Evolutionary conservation across 2,888 invertebrate species (phyloP), one percentile per base, ranked within the genome.

Genomic region (Pandemis heparana): DNA sequence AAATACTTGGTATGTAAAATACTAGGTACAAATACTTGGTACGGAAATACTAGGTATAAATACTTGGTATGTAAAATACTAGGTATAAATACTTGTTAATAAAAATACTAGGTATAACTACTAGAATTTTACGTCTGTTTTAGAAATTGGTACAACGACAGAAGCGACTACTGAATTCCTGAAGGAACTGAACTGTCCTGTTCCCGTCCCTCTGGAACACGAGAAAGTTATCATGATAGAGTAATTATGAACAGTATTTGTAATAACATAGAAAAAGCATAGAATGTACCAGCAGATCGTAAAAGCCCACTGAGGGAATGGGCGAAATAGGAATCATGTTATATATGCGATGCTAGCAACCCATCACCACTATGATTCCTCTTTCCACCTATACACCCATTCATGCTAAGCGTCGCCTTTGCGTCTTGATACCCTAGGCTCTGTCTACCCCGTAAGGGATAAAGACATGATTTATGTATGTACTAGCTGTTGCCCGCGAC

Each of bases 101-200:
- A 51, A 41, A 18, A n/a, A n/a, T 18, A 62, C 43, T 38, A 10
- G 10, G 10, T n/a, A 10, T 7, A 63, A 43, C n/a, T 43, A 43
- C 38, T 43, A 43, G 0, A 23, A 18, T 43, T 63, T 63, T 63
- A 43, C n/a, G 53, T 38, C 4, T 53, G 38, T 83, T 83, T 9
- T 77, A 89, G 92, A 91, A 53, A 87, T 86, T 39, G 89, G 89
- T 1, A 83, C 85, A 18, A 88, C 85, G 0, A 90, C 91, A 0
- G 87, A 88, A 0, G 86, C 87, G 0, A 90, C 90, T 0, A 85
- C 88, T 53, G 83, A 87, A 3, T 63, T 90, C 1, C 74, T 91
- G 0, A 80, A 80, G 32, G 80, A 86, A 48, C 81, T 88, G 70
- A 81, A 84, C n/a, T 83, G 82, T 16, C 80, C 83, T 0, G 79